A percentile compares a stretch with the other conserved stretches of the same genome.
Conservation (phyloP, 2,113 vertebrate species). For the Shinisaurus crocodilurus region DNA sequence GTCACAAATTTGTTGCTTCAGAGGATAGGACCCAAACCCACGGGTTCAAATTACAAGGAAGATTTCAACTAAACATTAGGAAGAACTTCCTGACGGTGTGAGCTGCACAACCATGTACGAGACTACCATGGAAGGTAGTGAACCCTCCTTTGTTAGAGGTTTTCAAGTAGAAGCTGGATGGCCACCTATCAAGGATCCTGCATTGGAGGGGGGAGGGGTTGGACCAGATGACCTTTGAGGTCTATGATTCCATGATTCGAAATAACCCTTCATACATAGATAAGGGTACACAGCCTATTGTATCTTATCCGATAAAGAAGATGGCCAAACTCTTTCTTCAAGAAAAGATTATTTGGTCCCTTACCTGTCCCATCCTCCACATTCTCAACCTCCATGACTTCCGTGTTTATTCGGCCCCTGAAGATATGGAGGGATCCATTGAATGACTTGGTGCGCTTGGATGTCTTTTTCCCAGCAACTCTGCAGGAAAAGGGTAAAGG, state of each 20-base stretch:
- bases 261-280: not conserved
- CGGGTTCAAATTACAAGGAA: not conserved
- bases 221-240: not conserved
- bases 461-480: conserved; percentile 94
- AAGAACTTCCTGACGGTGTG: not conserved
- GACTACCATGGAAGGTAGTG: not conserved
- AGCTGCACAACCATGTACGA: not conserved
- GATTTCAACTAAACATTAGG: not conserved
- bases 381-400: conserved; percentile 99
- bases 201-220: not conserved
- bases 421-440: conserved; percentile 96
- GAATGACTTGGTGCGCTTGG: conserved; percentile 96
- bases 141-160: not conserved
- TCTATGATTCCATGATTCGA: not conserved
- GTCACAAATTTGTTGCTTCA: not conserved
- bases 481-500: conserved; percentile 69
- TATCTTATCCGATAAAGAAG: not conserved
- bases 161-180: not conserved
- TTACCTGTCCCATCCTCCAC: conserved; percentile 98
- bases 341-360: conserved; percentile 31
- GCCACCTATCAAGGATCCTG: not conserved
- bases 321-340: not conserved
- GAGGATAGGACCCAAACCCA: not conserved
- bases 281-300: not conserved
- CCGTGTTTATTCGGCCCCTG: conserved; percentile 97